Percentiles rank a stretch among this genome's conserved stretches.
phyloP scores from a whole-genome alignment of 30 jellyfish, hydroid and myxozoan species.

The Cassiopea xamachana region DNA sequence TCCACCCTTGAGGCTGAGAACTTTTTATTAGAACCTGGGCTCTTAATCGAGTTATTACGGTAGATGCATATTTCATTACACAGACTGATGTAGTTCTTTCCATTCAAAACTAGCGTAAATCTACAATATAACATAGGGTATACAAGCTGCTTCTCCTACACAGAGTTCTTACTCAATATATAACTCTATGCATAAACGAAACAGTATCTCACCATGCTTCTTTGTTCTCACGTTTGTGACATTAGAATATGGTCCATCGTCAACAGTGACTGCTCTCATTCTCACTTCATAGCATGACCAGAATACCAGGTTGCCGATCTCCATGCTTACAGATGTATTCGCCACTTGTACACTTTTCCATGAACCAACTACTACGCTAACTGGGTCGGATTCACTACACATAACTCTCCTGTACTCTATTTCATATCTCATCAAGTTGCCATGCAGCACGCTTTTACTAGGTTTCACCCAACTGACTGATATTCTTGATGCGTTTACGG shows the following conservation, averaged over 20 bases:
- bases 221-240: background rate
- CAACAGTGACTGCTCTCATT: background rate
- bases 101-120: too few species aligned
- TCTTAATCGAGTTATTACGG: too few species aligned
- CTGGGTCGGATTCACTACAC: slow-evolving; percentile 13
- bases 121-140: too few species aligned
- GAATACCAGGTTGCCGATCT: background rate
- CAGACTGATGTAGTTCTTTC: too few species aligned
- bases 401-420: slow-evolving; percentile 13
- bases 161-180: too few species aligned
- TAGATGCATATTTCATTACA: too few species aligned
- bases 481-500: slow-evolving; percentile 21
- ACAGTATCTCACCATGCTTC: background rate
- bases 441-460: slow-evolving; percentile 12
- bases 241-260: background rate
- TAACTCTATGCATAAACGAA: too few species aligned
- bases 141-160: too few species aligned
- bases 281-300: slow-evolving; percentile 38
- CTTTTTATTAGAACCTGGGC: too few species aligned
- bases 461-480: slow-evolving; percentile 30
- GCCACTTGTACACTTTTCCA: background rate
- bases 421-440: slow-evolving; percentile 3
- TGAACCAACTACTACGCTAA: background rate
- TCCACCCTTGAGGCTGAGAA: too few species aligned
- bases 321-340: background rate